Base-by-base conservation (phyloP, 2,888 invertebrate genomes). In the Hydrotaea cyrtoneurina region DNA sequence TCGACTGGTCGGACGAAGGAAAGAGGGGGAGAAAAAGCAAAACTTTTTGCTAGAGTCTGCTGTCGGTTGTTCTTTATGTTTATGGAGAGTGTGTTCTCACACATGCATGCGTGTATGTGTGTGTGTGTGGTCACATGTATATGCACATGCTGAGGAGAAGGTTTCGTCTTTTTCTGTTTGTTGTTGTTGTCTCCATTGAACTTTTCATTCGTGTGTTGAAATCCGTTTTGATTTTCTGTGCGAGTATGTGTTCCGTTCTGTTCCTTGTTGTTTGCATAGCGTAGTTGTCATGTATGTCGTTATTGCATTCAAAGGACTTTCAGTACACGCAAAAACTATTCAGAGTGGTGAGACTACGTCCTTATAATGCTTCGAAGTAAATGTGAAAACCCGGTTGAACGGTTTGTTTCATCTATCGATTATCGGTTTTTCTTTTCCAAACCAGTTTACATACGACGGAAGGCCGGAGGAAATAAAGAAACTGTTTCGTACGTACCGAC, bases 61-160 rank as follows among this genome's bases (percentile, higher is more conserved):
- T 53, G 31, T 46, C 55, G 50, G 46, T 71, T 39, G 39, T 19
- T 62, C 31, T 39, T 46, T 64, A n/a, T n/a, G 43, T 72, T 59
- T 80, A 80, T 66, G 36, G 17, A 64, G 17, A 62, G 23, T 57
- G 57, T 57, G 21, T 26, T 23, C 7, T 5, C 19, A 66, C 19
- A 66, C 43, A 46, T 11, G 21, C 15, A 21, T 23, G 43, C 43
- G 36, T 62, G 17, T 31, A 26, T 26, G 21, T 21, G 10, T 31
- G 31, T 23, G 21, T 26, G 26, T 26, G n/a, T 26, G 26, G 13
- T 11, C n/a, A 66, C 43, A 66, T 66, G 64, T 43, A 39, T 66
- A 36, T 36, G 2, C 15, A 55, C 11, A 21, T 55, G 19, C 59
- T 50, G 50, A 7, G 15, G 50, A 50, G 43, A 50, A 43, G 23